Evolutionary conservation across 2,888 invertebrate species (phyloP).

Genomic region (Drosophila kuntzei): DNA sequence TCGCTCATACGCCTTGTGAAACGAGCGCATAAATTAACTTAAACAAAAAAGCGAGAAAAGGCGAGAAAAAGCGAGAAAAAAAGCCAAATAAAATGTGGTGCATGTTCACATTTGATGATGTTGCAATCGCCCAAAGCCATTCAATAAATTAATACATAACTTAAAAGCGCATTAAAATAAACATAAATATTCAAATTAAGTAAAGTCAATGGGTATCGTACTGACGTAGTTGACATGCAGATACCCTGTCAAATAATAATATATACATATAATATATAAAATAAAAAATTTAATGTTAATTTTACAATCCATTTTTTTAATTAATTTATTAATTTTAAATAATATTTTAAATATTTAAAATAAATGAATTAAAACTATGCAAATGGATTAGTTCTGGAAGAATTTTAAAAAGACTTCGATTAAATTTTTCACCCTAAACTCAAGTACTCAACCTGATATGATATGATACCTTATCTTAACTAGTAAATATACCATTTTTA

Average conservation of each 20-base stretch:
- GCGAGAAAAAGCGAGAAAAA: not conserved
- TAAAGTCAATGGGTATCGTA: not conserved
- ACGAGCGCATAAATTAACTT: constrained; percentile 17
- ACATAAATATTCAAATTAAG: constrained; percentile 15
- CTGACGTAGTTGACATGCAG: not conserved
- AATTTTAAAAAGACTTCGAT: not conserved
- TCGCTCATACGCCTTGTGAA: constrained; percentile 39
- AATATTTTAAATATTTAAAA: too few relatives aligned
- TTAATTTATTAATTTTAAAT: too few relatives aligned
- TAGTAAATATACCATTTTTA: not conserved
- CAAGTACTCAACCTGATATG: constrained; percentile 3
- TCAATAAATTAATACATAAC: constrained; percentile 20
- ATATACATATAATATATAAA: not conserved
- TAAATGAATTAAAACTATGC: too few relatives aligned
- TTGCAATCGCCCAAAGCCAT: constrained; percentile 14
- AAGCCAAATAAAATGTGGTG: not conserved
- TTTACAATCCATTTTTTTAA: too few relatives aligned
- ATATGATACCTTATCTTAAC: constrained; percentile 3
- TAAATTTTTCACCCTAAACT: not conserved
- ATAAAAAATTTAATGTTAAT: too few relatives aligned
- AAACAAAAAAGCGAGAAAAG: not conserved
- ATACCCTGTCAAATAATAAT: constrained; percentile 1
- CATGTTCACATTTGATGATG: constrained; percentile 11
- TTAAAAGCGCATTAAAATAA: constrained; percentile 8
- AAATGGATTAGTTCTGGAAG: not conserved